Percentiles rank a stretch among this genome's conserved stretches.
These are phyloP conservation scores for Betta splendens DNA, from an alignment of 2,797 vertebrate species.

Conservation along the genomic window DNA sequence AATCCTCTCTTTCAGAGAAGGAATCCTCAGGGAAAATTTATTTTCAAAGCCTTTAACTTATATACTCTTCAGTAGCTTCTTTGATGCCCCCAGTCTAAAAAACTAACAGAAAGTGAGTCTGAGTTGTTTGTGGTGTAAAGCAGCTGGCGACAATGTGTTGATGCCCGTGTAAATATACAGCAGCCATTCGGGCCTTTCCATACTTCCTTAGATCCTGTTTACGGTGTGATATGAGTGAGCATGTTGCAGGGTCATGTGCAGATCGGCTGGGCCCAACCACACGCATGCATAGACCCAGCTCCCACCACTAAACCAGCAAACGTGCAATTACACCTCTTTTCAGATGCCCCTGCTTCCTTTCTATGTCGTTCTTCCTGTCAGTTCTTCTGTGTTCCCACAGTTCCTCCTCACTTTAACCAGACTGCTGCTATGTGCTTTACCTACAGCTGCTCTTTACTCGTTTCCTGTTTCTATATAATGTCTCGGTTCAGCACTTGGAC, in stretches of 20 bases:
- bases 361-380: slow-evolving; percentile 36
- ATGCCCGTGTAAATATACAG: too few relatives aligned
- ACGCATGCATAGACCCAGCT: slow-evolving; percentile 31
- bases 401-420: too few relatives aligned
- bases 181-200: slow-evolving; percentile 35
- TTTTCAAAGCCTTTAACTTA: slow-evolving; percentile 32
- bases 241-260: slow-evolving; percentile 49
- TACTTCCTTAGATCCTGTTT: slow-evolving; percentile 32
- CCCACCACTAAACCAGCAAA: slow-evolving; percentile 49
- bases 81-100: slow-evolving; percentile 23
- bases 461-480: too few relatives aligned
- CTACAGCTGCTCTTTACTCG: too few relatives aligned
- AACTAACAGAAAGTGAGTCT: slow-evolving; percentile 18
- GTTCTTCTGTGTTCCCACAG: slow-evolving; percentile 41
- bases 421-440: too few relatives aligned
- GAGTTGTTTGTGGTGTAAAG: slow-evolving; percentile 5
- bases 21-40: slow-evolving; percentile 42
- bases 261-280: slow-evolving; percentile 58
- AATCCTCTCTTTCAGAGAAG: slow-evolving; percentile 57
- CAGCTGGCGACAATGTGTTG: slow-evolving; percentile 29
- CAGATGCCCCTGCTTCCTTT: slow-evolving; percentile 46
- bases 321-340: slow-evolving; percentile 65
- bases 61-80: neutral
- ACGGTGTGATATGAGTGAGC: slow-evolving; percentile 59
- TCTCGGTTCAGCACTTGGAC: too few relatives aligned